These are phyloP conservation scores for Fregata magnificens DNA, from an alignment of 2,113 vertebrate species.

Conservation along the genomic window DNA sequence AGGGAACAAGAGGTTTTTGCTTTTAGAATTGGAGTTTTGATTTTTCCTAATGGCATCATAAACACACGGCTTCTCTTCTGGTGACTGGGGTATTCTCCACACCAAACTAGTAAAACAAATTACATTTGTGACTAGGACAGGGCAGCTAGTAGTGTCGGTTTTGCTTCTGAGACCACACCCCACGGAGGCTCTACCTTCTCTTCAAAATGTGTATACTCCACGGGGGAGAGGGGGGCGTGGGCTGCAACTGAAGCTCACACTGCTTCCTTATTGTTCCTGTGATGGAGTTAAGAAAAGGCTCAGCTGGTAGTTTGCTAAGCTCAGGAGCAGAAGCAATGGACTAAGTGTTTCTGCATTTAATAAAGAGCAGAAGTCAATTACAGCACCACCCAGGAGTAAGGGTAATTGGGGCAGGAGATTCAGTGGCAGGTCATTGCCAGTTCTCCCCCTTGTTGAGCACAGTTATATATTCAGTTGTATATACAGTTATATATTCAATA, in stretches of 20 bases:
- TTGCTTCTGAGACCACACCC: not conserved
- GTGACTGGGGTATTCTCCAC: not conserved
- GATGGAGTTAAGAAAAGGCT: not conserved
- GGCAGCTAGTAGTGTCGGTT: not conserved
- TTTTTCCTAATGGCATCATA: not conserved
- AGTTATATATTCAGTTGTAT: not conserved
- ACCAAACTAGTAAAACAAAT: not conserved
- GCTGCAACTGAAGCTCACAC: not conserved
- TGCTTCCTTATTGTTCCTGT: not conserved
- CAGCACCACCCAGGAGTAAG: not conserved
- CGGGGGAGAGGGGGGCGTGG: not conserved
- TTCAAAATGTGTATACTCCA: not conserved
- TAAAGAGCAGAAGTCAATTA: constrained; percentile 24
- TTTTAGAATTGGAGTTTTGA: not conserved
- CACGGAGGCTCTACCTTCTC: not conserved
- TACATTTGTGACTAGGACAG: not conserved
- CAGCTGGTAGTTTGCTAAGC: not conserved
- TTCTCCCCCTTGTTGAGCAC: not conserved
- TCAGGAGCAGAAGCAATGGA: not conserved
- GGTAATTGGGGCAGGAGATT: not conserved
- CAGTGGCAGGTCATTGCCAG: not conserved
- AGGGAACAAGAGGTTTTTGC: not conserved
- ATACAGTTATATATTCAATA: not conserved
- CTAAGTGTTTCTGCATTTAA: not conserved
- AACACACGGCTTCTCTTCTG: not conserved